phyloP scores from a whole-genome alignment of 2,888 invertebrate species.

The Beris chalybata region DNA sequence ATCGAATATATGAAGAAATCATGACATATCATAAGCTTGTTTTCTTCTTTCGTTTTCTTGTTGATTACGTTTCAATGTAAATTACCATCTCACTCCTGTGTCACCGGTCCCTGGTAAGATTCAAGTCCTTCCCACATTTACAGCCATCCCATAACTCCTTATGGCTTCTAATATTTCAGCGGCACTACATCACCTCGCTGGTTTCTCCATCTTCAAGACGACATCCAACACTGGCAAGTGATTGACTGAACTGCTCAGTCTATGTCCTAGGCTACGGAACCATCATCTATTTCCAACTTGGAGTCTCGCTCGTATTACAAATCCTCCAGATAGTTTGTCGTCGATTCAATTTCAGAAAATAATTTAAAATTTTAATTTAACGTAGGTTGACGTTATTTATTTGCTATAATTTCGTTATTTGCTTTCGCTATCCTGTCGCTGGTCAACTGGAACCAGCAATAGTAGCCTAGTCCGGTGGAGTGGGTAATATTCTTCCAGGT shows the following conservation, averaged over 20 bases:
- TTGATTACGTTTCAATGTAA: too few relatives aligned
- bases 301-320: slow-evolving; percentile 9
- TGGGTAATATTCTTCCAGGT: neutral
- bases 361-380: slow-evolving; percentile 36
- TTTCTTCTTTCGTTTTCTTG: too few relatives aligned
- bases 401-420: slow-evolving; percentile 33
- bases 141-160: slow-evolving; percentile 1
- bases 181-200: slow-evolving; percentile 11
- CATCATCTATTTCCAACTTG: too few relatives aligned
- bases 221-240: slow-evolving; percentile 24
- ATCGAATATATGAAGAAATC: too few relatives aligned
- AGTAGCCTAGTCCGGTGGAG: neutral
- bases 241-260: slow-evolving; percentile 9
- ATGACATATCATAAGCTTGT: too few relatives aligned
- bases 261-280: too few relatives aligned
- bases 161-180: slow-evolving; percentile 24
- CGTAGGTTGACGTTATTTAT: slow-evolving; percentile 36
- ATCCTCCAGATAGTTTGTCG: slow-evolving; percentile 25
- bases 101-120: too few relatives aligned
- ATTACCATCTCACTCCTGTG: too few relatives aligned
- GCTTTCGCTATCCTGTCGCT: slow-evolving; percentile 20
- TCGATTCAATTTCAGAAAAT: slow-evolving; percentile 30
- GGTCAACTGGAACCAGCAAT: too few relatives aligned
- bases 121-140: too few relatives aligned
- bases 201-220: slow-evolving; percentile 15